phyloP scores from a whole-genome alignment of 1,140 invertebrate genomes.

The Radopholus similis region DNA sequence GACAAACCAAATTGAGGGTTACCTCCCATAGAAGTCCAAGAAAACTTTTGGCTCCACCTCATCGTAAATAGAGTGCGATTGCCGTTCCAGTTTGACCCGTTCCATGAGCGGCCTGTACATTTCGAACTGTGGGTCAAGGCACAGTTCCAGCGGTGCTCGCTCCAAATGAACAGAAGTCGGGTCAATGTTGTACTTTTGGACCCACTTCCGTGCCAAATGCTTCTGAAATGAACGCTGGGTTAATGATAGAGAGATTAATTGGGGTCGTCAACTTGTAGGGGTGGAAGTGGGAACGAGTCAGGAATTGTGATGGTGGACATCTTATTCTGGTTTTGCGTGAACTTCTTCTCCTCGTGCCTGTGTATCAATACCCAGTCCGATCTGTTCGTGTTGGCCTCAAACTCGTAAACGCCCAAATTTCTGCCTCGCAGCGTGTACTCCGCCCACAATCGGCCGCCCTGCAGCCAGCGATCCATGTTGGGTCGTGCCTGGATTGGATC shows the following conservation, averaged over 20 bases:
- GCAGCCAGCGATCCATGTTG: conserved; percentile 57
- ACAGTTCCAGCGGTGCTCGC: conserved; percentile 45
- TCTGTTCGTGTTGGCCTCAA: conserved; percentile 52
- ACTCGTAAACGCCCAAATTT: conserved; percentile 56
- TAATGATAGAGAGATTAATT: not conserved
- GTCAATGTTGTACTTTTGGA: conserved; percentile 25
- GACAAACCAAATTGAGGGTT: too few species aligned
- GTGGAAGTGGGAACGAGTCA: conserved; percentile 51
- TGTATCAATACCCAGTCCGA: conserved; percentile 56
- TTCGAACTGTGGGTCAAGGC: conserved; percentile 55
- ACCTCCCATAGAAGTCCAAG: conserved; percentile 53
- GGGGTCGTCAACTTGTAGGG: conserved; percentile 45
- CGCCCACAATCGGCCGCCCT: conserved; percentile 36
- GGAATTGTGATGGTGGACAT: conserved; percentile 45
- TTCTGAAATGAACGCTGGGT: conserved; percentile 26
- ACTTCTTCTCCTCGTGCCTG: conserved; percentile 54
- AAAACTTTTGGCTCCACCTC: conserved; percentile 46
- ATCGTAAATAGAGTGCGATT: conserved; percentile 47
- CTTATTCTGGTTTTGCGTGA: conserved; percentile 26
- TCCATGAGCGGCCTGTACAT: conserved; percentile 44
- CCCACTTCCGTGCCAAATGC: conserved; percentile 36
- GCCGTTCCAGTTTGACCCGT: conserved; percentile 23
- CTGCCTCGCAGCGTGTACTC: conserved; percentile 56
- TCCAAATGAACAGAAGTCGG: conserved; percentile 1
- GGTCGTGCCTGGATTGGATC: conserved; percentile 48